Percentiles rank a stretch among this genome's conserved stretches.
Evolutionary conservation across 2,888 invertebrate genomes (phyloP).

Genomic region (Tanypteryx hageni): DNA sequence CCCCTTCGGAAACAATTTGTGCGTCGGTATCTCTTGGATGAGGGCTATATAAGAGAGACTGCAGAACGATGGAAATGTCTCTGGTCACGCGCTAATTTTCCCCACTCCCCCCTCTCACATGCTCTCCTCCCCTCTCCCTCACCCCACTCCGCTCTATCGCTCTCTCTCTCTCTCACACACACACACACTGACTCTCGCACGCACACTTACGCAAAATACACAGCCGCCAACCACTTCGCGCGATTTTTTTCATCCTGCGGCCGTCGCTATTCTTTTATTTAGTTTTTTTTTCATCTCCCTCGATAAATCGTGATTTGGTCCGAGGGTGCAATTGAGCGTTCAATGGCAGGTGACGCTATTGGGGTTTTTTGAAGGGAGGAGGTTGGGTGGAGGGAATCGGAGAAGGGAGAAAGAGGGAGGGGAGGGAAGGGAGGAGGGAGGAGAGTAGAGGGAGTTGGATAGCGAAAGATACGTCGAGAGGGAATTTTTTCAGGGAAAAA

Average conservation of each 20-base stretch:
- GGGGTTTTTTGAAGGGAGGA: slow-evolving; percentile 34
- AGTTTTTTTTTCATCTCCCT: slow-evolving; percentile 46
- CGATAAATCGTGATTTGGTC: slow-evolving; percentile 49
- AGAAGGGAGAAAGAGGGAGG: background rate
- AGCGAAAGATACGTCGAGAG: background rate
- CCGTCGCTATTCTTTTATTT: background rate
- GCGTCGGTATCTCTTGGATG: slow-evolving; percentile 15
- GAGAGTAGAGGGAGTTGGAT: background rate
- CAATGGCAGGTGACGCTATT: slow-evolving; percentile 55
- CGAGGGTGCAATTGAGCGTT: slow-evolving; percentile 51
- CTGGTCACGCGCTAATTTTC: slow-evolving; percentile 13
- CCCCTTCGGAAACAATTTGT: slow-evolving; percentile 23
- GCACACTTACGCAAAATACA: background rate
- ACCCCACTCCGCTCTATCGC: too few species aligned
- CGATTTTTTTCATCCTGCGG: slow-evolving; percentile 1
- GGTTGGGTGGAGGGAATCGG: background rate
- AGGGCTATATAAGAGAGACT: slow-evolving; percentile 11
- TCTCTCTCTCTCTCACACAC: too few species aligned
- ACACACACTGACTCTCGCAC: background rate
- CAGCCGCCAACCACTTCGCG: background rate
- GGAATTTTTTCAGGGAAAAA: background rate
- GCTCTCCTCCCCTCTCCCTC: background rate
- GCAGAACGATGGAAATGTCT: slow-evolving; percentile 10
- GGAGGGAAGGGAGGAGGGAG: background rate
- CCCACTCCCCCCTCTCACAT: background rate